Base-by-base conservation (phyloP, 2,797 vertebrate genomes). In the Enteromius paludinosus region DNA sequence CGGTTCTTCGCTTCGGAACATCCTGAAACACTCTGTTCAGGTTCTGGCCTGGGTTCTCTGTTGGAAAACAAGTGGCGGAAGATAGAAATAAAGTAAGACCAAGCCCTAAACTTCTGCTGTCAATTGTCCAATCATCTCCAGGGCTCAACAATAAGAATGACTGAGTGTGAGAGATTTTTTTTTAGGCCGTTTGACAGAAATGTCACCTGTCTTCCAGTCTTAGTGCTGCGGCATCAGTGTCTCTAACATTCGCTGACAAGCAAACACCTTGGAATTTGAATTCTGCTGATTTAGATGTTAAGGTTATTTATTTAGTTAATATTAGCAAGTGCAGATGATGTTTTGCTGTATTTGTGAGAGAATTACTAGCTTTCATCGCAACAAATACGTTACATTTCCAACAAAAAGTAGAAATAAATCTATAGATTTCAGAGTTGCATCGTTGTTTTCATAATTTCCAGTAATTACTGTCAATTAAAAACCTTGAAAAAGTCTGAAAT, bases 11-110 rank as follows among this genome's bases (percentile, higher is more conserved):
- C 95, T 97, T 97, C 96, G 96, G 96, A 95, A 96, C 96, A 94
- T 97, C 96, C 96, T 97, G 96, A 96, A 97, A 97, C 93, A 96
- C 95, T 95, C 96, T 96, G 96, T 95, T 96, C 95, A 97, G 95
- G 96, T 96, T 97, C 96, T 97, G 96, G 96, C 96, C 96, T 96
- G 96, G 96, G 96, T 96, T 96, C 95, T 97, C 96, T 97, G 96
- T 97, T 96, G 96, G 96, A 96, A 97, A 96, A 96, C 95, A 96
- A 96, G 96, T 94, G 89, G 88, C 84, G 89, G 89, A 88, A 90
- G 85, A 87, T 89, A 89, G 85, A 89, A 88, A 82, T 89, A 86
- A 86, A 87, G 85, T 85, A 82, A 80, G 83, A 85, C 75, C 74
- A 72, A 45, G 81, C 70, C 73, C 79, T 84, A 78, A 75, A 83